Evolutionary conservation across 2,797 vertebrate genomes (phyloP), one percentile per base, ranked within the genome.

Genomic region (Dallia pectoralis): DNA sequence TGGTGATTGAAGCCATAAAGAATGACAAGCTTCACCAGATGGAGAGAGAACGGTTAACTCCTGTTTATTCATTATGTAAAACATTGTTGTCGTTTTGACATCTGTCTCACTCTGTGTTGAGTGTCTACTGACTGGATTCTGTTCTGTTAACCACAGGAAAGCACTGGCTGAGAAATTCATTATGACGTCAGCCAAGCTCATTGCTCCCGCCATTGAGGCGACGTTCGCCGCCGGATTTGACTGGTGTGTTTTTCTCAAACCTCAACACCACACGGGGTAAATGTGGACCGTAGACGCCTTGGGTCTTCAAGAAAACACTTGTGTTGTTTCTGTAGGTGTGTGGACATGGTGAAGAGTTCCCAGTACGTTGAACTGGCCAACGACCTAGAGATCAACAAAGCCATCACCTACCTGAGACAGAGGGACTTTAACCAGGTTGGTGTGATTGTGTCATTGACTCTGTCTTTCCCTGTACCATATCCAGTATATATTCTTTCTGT

Each of bases 311-410:
- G 19, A 71, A 48, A n/a, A 61, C 32, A n/a, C 14, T 3, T 44
- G 25, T 19, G 18, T 27, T 70, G 22, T 61, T 61, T 49, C 87
- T 90, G 12, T 74, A 99, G 98, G 96, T 99, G 97, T 90, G 97
- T 99, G 76, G 97, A 99, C 82, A 95, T 89, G 79, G 96, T 99
- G 74, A 99, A 98, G 88, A 90, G 91, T 53, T 99, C 97, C 69
- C 95, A 93, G 65, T 99, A 99, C 27, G 94, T 97, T 1, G 97
- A 99, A 80, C 89, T 99, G 69, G 96, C 97, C 78, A 97, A 98
- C 78, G 97, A 99, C 71, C 85, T 99, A 79, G 97, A 99, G 91
- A 98, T 99, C 85, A 98, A 97, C 91, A 99, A 99, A 92, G 98
- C 98, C 73, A 96, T 98, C 84, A 98, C 96, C 36, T 98, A 96